Evolutionary conservation across 2,888 invertebrate species (phyloP).

Genomic region (Sphaerophoria taeniata): DNA sequence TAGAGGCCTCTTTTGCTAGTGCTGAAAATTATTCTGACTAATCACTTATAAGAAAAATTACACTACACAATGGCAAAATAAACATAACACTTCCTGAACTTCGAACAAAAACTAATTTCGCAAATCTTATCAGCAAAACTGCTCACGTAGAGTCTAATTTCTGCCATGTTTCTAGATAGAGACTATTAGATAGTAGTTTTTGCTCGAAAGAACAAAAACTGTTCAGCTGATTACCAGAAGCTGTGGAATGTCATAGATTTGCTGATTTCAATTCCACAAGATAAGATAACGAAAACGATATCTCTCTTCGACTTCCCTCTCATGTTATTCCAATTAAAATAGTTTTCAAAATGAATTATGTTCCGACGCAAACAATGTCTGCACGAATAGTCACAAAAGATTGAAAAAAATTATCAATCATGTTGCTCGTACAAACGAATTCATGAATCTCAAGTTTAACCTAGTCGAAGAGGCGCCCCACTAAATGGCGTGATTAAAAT

Average conservation of each 20-base stretch:
- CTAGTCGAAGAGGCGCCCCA: constrained; percentile 37
- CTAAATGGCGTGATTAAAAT: constrained; percentile 39
- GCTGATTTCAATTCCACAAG: not conserved
- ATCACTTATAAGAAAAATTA: no score
- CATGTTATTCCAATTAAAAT: constrained; percentile 21
- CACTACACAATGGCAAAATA: no score
- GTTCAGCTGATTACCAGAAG: not conserved
- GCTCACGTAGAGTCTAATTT: no score
- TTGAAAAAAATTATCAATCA: constrained; percentile 58
- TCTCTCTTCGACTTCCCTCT: not conserved
- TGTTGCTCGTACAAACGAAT: constrained; percentile 51
- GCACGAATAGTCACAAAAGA: constrained; percentile 22
- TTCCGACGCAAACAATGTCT: not conserved
- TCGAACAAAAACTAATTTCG: no score
- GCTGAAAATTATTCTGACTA: no score
- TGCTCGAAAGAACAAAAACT: no score
- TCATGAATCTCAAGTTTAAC: constrained; percentile 48
- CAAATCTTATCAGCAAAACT: no score
- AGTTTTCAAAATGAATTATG: not conserved
- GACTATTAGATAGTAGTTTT: no score
- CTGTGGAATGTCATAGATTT: not conserved
- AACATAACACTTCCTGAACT: no score
- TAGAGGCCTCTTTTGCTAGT: no score
- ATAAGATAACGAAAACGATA: constrained; percentile 15
- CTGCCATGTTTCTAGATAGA: no score